Evolutionary conservation across 2,797 vertebrate genomes (phyloP).

Genomic region (Lindbergichthys nudifrons): DNA sequence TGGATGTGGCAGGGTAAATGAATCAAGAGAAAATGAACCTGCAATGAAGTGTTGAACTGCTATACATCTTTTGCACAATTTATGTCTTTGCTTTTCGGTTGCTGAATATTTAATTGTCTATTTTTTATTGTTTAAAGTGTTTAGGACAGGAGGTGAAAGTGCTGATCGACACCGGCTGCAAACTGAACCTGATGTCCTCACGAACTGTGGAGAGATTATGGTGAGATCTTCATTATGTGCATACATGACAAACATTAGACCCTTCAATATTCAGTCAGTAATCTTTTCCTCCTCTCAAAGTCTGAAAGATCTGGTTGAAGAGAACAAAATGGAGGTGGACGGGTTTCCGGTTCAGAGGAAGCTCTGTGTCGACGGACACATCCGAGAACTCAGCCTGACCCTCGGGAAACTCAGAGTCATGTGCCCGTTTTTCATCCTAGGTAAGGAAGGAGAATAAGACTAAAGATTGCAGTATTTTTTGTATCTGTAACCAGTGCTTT

Average conservation of each 20-base stretch:
- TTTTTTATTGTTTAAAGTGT: slow-evolving; percentile 76
- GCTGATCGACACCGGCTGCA: slow-evolving; percentile 89
- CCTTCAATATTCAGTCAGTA: not conserved
- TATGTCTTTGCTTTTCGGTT: not conserved
- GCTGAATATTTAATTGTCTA: not conserved
- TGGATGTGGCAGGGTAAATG: too few relatives aligned
- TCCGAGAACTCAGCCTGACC: slow-evolving; percentile 81
- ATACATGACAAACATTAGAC: not conserved
- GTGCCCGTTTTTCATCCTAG: slow-evolving; percentile 83
- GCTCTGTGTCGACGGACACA: slow-evolving; percentile 79
- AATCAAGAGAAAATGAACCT: too few relatives aligned
- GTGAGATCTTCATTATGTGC: slow-evolving; percentile 73
- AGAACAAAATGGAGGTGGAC: slow-evolving; percentile 78
- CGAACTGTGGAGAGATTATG: slow-evolving; percentile 87
- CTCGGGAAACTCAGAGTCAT: slow-evolving; percentile 83
- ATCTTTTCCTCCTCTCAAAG: slow-evolving; percentile 67
- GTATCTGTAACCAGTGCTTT: not conserved
- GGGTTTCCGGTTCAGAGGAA: slow-evolving; percentile 71
- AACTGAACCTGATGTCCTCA: slow-evolving; percentile 88
- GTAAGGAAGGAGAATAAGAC: slow-evolving; percentile 74
- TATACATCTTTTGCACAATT: not conserved
- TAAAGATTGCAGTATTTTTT: not conserved
- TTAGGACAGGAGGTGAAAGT: slow-evolving; percentile 86
- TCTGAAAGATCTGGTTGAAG: slow-evolving; percentile 84
- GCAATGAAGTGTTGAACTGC: not conserved